phyloP scores from a whole-genome alignment of 2,113 vertebrate genomes.

The Callochromis pleurospilus region DNA sequence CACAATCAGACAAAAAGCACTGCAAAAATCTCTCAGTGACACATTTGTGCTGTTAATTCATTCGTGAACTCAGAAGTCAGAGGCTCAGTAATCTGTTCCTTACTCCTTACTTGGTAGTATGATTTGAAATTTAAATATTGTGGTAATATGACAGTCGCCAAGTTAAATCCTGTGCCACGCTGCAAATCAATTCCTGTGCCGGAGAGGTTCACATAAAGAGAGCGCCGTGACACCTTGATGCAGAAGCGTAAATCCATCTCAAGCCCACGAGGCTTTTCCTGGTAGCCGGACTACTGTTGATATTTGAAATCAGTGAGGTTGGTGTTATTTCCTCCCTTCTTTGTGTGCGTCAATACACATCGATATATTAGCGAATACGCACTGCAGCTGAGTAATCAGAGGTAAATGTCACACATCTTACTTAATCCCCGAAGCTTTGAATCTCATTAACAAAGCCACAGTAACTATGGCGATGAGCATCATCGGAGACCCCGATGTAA shows the following conservation, averaged over 20 bases:
- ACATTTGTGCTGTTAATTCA: background rate
- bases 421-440: conserved; percentile 4
- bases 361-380: background rate
- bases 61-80: background rate
- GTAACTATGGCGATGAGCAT: conserved; percentile 57
- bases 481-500: conserved; percentile 15
- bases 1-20: background rate
- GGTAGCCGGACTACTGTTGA: background rate
- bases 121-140: background rate
- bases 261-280: background rate
- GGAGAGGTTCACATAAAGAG: background rate
- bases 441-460: conserved; percentile 24
- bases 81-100: background rate
- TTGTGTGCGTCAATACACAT: background rate
- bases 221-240: background rate
- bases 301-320: background rate
- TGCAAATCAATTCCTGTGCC: background rate
- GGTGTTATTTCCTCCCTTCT: background rate
- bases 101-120: background rate
- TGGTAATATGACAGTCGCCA: background rate
- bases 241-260: background rate
- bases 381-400: background rate
- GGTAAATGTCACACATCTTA: conserved; percentile 39
- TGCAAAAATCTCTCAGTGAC: background rate
- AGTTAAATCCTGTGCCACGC: background rate